These are phyloP conservation scores for Periparus ater DNA, from an alignment of 2,797 vertebrate genomes.

Conservation along the genomic window DNA sequence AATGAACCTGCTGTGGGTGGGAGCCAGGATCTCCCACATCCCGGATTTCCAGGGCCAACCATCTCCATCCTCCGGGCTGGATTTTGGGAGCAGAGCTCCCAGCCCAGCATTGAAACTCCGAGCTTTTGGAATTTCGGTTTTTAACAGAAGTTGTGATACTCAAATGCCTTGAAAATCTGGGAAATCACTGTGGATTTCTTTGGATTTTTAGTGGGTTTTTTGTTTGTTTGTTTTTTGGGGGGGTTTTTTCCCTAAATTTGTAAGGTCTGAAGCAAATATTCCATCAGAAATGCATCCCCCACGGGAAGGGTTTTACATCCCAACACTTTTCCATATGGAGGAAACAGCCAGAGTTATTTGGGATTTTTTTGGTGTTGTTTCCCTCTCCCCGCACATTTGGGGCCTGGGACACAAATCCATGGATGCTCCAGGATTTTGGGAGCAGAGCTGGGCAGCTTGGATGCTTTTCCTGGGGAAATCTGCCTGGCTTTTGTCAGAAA, in stretches of 20 bases:
- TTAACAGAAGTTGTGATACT: neutral
- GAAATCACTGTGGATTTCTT: neutral
- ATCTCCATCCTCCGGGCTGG: fast-evolving
- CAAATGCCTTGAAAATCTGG: neutral
- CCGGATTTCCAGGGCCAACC: no score
- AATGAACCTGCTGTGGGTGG: neutral
- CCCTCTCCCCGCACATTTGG: fast-evolving
- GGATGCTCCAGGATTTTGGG: neutral
- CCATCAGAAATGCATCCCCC: neutral
- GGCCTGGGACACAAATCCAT: fast-evolving
- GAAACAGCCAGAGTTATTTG: neutral
- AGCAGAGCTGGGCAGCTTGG: neutral
- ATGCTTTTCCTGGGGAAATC: neutral
- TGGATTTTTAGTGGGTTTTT: fast-evolving
- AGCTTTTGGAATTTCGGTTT: neutral
- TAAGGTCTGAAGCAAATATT: neutral
- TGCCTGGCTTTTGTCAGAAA: neutral
- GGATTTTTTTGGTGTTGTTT: fast-evolving
- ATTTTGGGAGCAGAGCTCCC: neutral
- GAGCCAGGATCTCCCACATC: neutral
- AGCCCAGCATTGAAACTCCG: fast-evolving
- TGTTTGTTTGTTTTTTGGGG: neutral
- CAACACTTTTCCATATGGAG: fast-evolving
- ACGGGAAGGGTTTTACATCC: neutral
- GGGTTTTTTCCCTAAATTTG: fast-evolving